Evolutionary conservation across 64 coral and sea anemone species (phyloP), one percentile per base, ranked within the genome.

Genomic region (Actinia equina): DNA sequence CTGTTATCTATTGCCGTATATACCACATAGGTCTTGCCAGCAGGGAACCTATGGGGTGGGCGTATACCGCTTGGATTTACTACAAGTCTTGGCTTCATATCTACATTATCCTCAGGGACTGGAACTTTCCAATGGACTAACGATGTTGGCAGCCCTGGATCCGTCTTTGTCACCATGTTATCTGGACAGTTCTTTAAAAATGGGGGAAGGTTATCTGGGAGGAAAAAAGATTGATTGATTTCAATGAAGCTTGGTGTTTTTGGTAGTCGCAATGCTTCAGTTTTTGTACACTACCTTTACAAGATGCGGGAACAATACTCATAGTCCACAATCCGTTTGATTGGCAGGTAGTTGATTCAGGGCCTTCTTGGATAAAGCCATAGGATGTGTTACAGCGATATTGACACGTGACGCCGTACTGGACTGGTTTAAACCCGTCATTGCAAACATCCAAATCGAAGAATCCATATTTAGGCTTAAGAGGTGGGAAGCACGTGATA

Each of bases 111-210:
- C 42, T 81, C 16, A 69, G 74, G 23, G 43, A 12, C 45, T 42
- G 92, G 92, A 22, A 64, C n/a, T 27, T 88, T 74, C 92, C 92
- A 94, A 80, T 71, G 90, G 70, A 90, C 89, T 8, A 60, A 41
- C 14, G 92, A 88, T 9, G 84, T 90, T 5, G 92, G 37, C 61
- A 86, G 53, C 14, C 88, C 84, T 17, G 7, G 19, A 37, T 90
- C 84, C 22, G 92, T 87, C 6, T 71, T 78, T 26, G 70, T n/a
- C 17, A 65, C 30, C 8, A 83, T 86, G 22, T 87, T 70, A 11
- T 37, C 49, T 17, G 92, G 92, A 18, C 92, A 94, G 16, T 64
- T 59, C 25, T 53, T 64, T 30, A 74, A 74, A 41, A 27, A 74
- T 30, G 69, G 69, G 6, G 69, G 69, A 30, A 11, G 23, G 8